Percentiles rank a stretch among this genome's conserved stretches.
Evolutionary conservation across 2,888 invertebrate genomes (phyloP).

Genomic region (Leptinotarsa haldemani): DNA sequence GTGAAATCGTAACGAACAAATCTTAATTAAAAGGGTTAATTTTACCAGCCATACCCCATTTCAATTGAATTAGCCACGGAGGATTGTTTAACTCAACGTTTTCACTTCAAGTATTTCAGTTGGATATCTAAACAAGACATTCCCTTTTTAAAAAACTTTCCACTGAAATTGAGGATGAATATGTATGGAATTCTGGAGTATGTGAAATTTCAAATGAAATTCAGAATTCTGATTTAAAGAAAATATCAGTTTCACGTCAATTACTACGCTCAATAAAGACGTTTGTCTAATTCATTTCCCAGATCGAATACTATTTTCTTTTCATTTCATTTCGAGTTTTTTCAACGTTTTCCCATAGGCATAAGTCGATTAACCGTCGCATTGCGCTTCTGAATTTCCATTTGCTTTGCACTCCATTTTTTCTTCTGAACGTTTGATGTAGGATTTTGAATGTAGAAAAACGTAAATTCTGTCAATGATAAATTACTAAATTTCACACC

Average conservation of each 20-base stretch:
- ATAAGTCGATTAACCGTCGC: neutral
- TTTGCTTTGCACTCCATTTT: neutral
- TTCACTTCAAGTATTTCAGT: too few species aligned
- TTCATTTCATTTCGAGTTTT: neutral
- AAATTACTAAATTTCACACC: too few species aligned
- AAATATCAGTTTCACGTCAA: neutral
- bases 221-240: neutral
- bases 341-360: neutral
- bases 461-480: too few species aligned
- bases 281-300: neutral
- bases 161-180: neutral
- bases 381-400: constrained; percentile 1
- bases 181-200: neutral
- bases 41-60: too few species aligned
- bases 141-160: too few species aligned
- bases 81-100: too few species aligned
- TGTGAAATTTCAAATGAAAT: neutral
- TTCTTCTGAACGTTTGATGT: neutral
- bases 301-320: neutral
- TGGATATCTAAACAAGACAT: too few species aligned
- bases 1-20: too few species aligned
- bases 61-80: too few species aligned
- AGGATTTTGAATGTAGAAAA: too few species aligned
- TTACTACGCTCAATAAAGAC: neutral
- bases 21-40: too few species aligned